These are phyloP conservation scores for Trachymyrmex septentrionalis DNA, from an alignment of 1,140 invertebrate species.

Conservation along the genomic window DNA sequence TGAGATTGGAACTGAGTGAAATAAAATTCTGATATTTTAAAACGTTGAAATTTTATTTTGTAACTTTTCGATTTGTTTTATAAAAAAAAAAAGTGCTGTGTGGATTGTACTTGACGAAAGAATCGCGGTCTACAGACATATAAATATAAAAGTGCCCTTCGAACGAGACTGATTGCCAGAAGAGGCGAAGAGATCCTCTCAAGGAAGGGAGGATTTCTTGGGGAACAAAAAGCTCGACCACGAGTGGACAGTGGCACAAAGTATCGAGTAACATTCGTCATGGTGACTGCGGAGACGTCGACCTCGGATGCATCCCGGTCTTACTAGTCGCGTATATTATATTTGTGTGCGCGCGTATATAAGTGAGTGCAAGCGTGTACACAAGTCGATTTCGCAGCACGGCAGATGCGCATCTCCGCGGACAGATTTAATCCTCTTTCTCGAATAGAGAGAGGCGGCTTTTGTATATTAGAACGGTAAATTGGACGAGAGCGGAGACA, in stretches of 20 bases:
- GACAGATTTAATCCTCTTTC: slow-evolving; percentile 33
- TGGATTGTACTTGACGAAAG: not conserved
- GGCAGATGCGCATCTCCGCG: slow-evolving; percentile 20
- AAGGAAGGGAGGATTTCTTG: slow-evolving; percentile 30
- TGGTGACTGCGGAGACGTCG: slow-evolving; percentile 81
- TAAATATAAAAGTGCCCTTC: not conserved
- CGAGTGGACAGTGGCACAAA: slow-evolving; percentile 44
- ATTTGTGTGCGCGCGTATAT: not conserved
- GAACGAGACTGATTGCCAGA: slow-evolving; percentile 5
- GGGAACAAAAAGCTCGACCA: slow-evolving; percentile 31
- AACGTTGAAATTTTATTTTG: not conserved
- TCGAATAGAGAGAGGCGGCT: slow-evolving; percentile 19
- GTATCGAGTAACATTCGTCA: slow-evolving; percentile 80
- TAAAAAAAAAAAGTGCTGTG: not conserved
- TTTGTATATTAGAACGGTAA: slow-evolving; percentile 21
- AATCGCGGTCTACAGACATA: not conserved
- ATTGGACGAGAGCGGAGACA: not conserved
- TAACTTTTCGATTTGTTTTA: too few species aligned
- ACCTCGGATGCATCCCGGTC: slow-evolving; percentile 72
- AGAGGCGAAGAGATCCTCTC: not conserved
- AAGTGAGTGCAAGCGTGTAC: not conserved
- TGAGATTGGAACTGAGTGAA: not conserved
- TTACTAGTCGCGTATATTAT: slow-evolving; percentile 22
- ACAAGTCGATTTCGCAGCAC: not conserved
- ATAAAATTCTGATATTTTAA: not conserved